Base-by-base conservation (phyloP, 2,888 invertebrate genomes). In the Apamea anceps region DNA sequence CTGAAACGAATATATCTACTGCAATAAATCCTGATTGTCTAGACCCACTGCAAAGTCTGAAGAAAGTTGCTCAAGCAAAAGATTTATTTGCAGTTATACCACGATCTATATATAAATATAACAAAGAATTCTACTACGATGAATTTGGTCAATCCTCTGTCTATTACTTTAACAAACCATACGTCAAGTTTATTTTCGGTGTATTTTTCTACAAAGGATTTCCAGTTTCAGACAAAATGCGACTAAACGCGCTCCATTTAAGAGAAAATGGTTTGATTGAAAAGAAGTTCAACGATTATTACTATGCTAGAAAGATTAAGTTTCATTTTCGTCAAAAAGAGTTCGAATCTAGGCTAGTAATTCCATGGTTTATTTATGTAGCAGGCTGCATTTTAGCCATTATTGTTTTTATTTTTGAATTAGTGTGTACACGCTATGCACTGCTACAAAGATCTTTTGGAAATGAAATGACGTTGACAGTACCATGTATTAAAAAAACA, bases 1-100 rank as follows among this genome's bases (percentile, higher is more conserved):
- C 51, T 63, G 80, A 84, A 74, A 87, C 1, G 81, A 89, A 18
- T 84, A 88, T 8, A 90, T 91, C 70, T 0, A 85, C 77, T 18
- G 80, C 93, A 62, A 48, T 28, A 1, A 67, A 68, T 18, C 4
- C n/a, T 54, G 57, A 63, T 18, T 84, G 86, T n/a, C 0, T 32
- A 37, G 8, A 75, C 28, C 1, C 51, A 15, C 2, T 42, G 60
- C 74, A 37, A 60, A 80, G 5, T 82, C 82, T 74, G 54, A 71
- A 42, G 77, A 85, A 37, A 74, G 79, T 45, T 28, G 79, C 3
- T 15, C 62, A 68, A n/a, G 79, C 65, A 66, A 54, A 70, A 32
- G 28, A 51, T 73, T 72, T 37, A 25, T 88, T 71, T 51, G 67
- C 80, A 0, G 13, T 87, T 12, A 2, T 48, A 15, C 15, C 72